phyloP scores from a whole-genome alignment of 2,113 vertebrate genomes.

The Ophiodon elongatus region DNA sequence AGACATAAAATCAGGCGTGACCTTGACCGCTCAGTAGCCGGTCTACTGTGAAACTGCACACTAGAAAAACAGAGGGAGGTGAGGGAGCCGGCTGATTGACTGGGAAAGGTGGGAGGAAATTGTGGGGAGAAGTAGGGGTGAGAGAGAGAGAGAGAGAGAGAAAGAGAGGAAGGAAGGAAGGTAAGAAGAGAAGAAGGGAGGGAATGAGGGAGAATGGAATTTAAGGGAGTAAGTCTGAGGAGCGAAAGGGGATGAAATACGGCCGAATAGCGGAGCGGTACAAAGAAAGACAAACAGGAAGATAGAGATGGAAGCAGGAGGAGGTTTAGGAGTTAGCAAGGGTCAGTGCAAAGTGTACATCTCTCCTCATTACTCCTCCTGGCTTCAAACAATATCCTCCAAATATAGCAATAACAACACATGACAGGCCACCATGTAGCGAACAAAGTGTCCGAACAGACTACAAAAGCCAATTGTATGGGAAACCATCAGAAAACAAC shows the following conservation, averaged over 20 bases:
- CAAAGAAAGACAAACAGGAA: slow-evolving; percentile 66
- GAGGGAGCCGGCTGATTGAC: slow-evolving; percentile 50
- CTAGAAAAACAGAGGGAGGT: slow-evolving; percentile 69
- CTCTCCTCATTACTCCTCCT: slow-evolving; percentile 35
- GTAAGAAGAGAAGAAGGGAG: slow-evolving; percentile 32
- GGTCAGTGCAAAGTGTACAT: slow-evolving; percentile 2
- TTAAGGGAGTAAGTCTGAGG: slow-evolving; percentile 56
- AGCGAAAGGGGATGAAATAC: slow-evolving; percentile 55
- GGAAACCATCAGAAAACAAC: slow-evolving; percentile 38
- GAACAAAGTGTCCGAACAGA: slow-evolving; percentile 28
- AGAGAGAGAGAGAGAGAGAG: not conserved
- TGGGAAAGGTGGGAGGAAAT: slow-evolving; percentile 58
- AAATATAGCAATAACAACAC: slow-evolving; percentile 38
- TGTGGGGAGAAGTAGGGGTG: slow-evolving; percentile 14
- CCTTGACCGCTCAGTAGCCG: slow-evolving; percentile 67
- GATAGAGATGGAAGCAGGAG: slow-evolving; percentile 23
- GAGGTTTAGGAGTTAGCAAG: slow-evolving; percentile 30
- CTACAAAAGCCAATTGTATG: slow-evolving; percentile 48
- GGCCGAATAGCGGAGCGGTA: slow-evolving; percentile 8
- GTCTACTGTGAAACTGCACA: slow-evolving; percentile 66
- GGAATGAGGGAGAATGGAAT: slow-evolving; percentile 58
- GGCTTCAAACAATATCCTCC: slow-evolving; percentile 63
- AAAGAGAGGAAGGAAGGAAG: slow-evolving; percentile 25
- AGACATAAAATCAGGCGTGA: slow-evolving; percentile 62
- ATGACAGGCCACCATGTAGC: slow-evolving; percentile 16